Evolutionary conservation across 2,888 invertebrate genomes (phyloP), one percentile per base, ranked within the genome.

Genomic region (Papilio protenor): DNA sequence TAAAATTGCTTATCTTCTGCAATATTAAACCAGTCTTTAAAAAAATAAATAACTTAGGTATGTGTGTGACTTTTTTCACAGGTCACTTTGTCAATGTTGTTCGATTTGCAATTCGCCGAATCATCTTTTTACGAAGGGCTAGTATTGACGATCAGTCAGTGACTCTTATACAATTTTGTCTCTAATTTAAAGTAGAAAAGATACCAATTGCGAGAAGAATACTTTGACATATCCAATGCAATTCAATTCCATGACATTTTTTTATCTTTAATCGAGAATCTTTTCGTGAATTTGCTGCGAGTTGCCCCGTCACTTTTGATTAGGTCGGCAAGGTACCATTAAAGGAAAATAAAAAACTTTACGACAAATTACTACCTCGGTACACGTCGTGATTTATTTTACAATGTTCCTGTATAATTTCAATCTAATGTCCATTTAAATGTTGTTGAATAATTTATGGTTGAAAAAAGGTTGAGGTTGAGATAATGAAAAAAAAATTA

Each of bases 1-100:
- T 88, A 75, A 93, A 87, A 79, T 83, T 88, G 40, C 83, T 80
- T 40, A 93, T 73, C 73, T 88, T 89, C 92, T 92, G 45, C 40
- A 69, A 69, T 69, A 69, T 40, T 23, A 12, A 59, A 59, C 2
- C 12, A 23, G 21, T 18, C 57, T 59, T 21, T 57, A 21, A 0
- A 57, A 16, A 21, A 73, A 47, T 59, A 69, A 55, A 80, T 14
- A 82, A 52, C 5, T 2, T 0, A n/a, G 52, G 6, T 18, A 52
- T 52, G 18, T n/a, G 49, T 49, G 16, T 11, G 11, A 47, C 2
- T 47, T 47, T n/a, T 47, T 47, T 73, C 2, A 73, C 49, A 12
- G 1, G 21, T 12, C 12, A 57, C 21, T 57, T 57, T 57, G 21
- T 57, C 21, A 57, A 57, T 21, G 11, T 5, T 47, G 16, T 12